These are phyloP conservation scores for Phyto melanocephala DNA, from an alignment of 2,888 invertebrate species.

Conservation along the genomic window DNA sequence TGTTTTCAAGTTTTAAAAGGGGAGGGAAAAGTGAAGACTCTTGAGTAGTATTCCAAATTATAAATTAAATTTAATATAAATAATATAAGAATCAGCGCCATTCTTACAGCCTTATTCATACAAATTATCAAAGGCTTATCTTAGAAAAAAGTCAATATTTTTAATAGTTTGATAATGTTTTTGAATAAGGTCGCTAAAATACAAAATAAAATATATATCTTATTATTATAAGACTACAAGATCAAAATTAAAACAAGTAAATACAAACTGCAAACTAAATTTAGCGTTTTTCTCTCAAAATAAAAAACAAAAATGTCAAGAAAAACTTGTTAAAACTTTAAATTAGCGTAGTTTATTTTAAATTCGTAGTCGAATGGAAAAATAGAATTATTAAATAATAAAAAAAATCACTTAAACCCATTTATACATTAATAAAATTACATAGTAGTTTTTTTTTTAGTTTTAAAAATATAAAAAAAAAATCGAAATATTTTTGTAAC, in stretches of 20 bases:
- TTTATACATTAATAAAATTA: constrained; percentile 10
- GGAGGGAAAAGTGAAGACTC: constrained; percentile 48
- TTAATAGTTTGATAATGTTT: not conserved
- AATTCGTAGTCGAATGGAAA: not conserved
- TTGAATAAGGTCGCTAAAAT: not conserved
- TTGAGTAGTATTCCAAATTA: constrained; percentile 47
- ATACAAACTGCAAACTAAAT: constrained; percentile 8
- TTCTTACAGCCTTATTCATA: too few relatives aligned
- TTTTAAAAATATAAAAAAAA: constrained; percentile 22
- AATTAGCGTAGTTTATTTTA: not conserved
- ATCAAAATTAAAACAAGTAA: constrained; percentile 23
- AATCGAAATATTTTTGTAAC: constrained; percentile 58
- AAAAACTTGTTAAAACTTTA: not conserved
- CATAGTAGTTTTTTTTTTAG: constrained; percentile 24
- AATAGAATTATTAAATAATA: not conserved
- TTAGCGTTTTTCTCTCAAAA: constrained; percentile 13
- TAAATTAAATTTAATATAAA: constrained; percentile 24
- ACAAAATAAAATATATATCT: not conserved
- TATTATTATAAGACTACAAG: constrained; percentile 13
- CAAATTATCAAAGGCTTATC: too few relatives aligned
- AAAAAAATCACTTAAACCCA: too few relatives aligned
- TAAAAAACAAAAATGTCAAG: constrained; percentile 16
- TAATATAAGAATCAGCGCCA: constrained; percentile 1
- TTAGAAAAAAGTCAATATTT: too few relatives aligned
- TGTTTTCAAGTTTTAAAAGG: constrained; percentile 23